Evolutionary conservation across 2,888 invertebrate genomes (phyloP).

Genomic region (Blera fallax): DNA sequence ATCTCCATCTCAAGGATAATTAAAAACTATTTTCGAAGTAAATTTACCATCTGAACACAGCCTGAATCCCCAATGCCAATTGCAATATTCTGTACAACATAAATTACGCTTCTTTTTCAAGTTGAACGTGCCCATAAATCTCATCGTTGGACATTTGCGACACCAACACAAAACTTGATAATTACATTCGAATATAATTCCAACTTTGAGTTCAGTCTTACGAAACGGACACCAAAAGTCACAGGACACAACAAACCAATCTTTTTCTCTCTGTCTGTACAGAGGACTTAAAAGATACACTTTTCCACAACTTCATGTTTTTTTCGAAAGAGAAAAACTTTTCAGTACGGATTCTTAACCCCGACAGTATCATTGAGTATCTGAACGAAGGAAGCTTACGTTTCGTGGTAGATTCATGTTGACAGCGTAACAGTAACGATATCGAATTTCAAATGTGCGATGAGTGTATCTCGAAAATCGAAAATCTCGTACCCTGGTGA

Average conservation of each 20-base stretch:
- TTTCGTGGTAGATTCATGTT: background rate
- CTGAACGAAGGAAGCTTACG: background rate
- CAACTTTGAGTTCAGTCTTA: slow-evolving; percentile 13
- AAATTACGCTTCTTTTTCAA: slow-evolving; percentile 17
- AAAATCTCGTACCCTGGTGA: background rate
- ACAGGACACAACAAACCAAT: background rate
- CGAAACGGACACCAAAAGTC: background rate
- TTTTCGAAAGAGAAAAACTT: background rate
- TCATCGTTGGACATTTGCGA: background rate
- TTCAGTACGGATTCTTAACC: background rate
- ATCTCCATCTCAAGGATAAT: slow-evolving; percentile 24
- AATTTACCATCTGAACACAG: background rate
- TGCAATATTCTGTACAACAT: slow-evolving; percentile 19
- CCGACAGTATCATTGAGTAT: background rate
- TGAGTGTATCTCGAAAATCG: background rate
- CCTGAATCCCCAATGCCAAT: slow-evolving; percentile 15
- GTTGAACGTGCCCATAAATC: background rate
- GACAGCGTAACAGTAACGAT: background rate
- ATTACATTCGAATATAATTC: slow-evolving; percentile 39
- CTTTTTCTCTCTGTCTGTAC: background rate
- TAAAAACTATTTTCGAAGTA: slow-evolving; percentile 12
- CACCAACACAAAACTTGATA: slow-evolving; percentile 3
- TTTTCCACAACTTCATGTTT: background rate
- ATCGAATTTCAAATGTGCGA: background rate
- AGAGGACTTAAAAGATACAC: background rate